Evolutionary conservation across 2,888 invertebrate genomes (phyloP).

Genomic region (Cosmia pyralina): DNA sequence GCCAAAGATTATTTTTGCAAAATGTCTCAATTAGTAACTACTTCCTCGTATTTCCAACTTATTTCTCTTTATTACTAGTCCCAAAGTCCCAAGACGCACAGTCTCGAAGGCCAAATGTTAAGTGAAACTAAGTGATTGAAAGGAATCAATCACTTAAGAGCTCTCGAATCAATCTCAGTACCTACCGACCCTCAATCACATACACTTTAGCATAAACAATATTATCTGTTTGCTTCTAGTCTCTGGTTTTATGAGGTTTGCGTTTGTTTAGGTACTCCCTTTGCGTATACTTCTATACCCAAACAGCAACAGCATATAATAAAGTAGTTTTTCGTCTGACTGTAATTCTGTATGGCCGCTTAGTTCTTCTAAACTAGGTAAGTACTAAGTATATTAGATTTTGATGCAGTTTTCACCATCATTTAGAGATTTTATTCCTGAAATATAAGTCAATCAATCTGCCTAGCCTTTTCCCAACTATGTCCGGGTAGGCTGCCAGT

Average conservation of each 20-base stretch:
- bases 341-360: no score
- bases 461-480: no score
- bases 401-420: not conserved
- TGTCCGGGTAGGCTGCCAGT: no score
- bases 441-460: no score
- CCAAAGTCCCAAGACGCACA: constrained; percentile 15
- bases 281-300: not conserved
- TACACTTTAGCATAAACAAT: constrained; percentile 13
- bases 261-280: not conserved
- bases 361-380: no score
- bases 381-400: no score
- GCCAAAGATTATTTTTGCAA: no score
- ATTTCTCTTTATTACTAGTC: not conserved
- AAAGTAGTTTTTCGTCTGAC: not conserved
- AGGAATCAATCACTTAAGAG: constrained; percentile 40
- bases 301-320: not conserved
- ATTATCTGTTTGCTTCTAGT: constrained; percentile 21
- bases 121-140: constrained; percentile 40
- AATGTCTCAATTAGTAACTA: not conserved
- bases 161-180: constrained; percentile 23
- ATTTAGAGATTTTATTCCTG: not conserved
- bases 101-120: constrained; percentile 17
- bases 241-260: constrained; percentile 1
- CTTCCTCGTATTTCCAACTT: not conserved
- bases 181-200: constrained; percentile 6